Evolutionary conservation across 1,140 invertebrate genomes (phyloP), one percentile per base, ranked within the genome.

Genomic region (Agrypnia vestita): DNA sequence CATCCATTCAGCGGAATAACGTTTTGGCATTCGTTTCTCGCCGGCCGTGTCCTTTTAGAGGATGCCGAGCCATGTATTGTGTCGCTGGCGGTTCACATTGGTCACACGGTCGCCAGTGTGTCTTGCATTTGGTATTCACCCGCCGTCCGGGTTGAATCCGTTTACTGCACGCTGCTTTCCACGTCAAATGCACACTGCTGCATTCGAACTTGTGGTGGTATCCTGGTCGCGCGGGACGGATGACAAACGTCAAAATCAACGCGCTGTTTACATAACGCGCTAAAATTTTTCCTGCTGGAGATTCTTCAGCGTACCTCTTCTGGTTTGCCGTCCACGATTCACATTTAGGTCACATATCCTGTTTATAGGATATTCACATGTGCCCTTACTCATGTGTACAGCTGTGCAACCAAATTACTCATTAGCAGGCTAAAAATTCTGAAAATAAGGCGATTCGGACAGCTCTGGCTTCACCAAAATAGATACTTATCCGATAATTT

Each of bases 1-100:
- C 75, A 67, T 8, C 71, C 53, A 74, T 74, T 74, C 71, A 74
- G 15, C 35, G 71, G 76, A 72, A 72, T 64, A 71, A 71, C 76
- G 76, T 78, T 78, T 78, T 71, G 81, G 78, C 78, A 82, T 82
- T 82, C 81, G 43, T 71, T 67, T 77, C 78, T 77, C 55, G 75
- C 43, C 46, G 46, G 43, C 53, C 71, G 59, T 72, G 78, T 80
- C 81, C 81, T 82, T 82, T 80, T 82, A 79, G 55, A 82, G 78
- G 78, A 78, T 74, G 64, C 67, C 74, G 73, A 56, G 71, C 61
- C 72, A 49, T 56, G 53, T 56, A 9, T 35, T 74, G 12, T 56
- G 49, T 62, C 9, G 69, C 15, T 69, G 59, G 19, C 78, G 72
- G 80, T 71, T 71, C 80, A 64, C 69, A 44, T 44, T 64, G 76